Conservation (phyloP, 2,797 vertebrate genomes). For the Amphiprion clarkii region DNA sequence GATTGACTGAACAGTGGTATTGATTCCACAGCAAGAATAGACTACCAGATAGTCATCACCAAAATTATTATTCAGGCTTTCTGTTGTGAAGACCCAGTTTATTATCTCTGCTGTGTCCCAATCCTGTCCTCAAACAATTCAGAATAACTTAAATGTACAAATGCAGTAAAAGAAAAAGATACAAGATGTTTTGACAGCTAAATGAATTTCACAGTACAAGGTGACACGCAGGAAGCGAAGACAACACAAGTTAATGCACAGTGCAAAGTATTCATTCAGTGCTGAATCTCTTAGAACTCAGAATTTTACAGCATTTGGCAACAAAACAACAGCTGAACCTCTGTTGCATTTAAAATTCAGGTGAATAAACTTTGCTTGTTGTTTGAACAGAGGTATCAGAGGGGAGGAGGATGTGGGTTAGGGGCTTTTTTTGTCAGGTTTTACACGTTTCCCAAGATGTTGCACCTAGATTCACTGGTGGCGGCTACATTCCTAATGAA, state of each 20-base stretch:
- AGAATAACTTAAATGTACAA: conserved; percentile 30
- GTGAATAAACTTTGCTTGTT: conserved; percentile 28
- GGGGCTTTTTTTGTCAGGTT: conserved; percentile 41
- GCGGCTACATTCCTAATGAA: conserved; percentile 62
- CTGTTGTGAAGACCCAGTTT: conserved; percentile 49
- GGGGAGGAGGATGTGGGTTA: conserved; percentile 2
- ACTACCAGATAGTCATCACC: conserved; percentile 41
- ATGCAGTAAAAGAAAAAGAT: conserved; percentile 35
- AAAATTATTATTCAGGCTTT: conserved; percentile 60
- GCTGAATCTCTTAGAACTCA: conserved; percentile 8
- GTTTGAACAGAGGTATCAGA: conserved; percentile 14
- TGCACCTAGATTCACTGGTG: conserved; percentile 53
- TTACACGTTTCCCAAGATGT: conserved; percentile 45
- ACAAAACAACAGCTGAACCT: conserved; percentile 37
- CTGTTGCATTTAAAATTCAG: conserved; percentile 59
- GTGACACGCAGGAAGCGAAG: not conserved
- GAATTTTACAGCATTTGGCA: conserved; percentile 34
- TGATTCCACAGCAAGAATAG: conserved; percentile 52
- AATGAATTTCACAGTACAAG: conserved; percentile 23
- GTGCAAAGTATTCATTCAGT: not conserved
- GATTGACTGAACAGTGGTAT: conserved; percentile 67
- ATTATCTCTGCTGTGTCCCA: conserved; percentile 46
- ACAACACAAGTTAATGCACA: conserved; percentile 12
- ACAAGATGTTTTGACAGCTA: conserved; percentile 20
- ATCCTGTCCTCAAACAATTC: conserved; percentile 24